Evolutionary conservation across 1,140 invertebrate species (phyloP), one percentile per base, ranked within the genome.

Genomic region (Drosophila jambulina): DNA sequence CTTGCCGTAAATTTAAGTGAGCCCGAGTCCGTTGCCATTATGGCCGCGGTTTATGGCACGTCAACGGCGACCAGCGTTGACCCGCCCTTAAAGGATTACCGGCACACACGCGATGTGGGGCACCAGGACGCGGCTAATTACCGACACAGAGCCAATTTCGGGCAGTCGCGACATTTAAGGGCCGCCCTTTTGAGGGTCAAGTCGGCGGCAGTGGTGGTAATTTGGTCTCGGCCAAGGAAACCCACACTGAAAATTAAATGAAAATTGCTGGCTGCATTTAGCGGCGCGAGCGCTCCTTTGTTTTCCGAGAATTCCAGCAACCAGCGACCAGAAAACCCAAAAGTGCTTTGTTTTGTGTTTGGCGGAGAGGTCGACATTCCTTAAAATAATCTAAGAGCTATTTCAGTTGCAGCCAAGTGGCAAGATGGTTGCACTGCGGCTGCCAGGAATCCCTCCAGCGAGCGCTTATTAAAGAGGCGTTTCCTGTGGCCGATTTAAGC

Each of bases 181-280:
- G 78, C 42, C 80, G 72, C 84, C 80, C 72, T 71, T 87, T 84
- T 90, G 80, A 81, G 84, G 84, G 84, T 87, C 84, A 87, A 87
- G 84, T 68, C 68, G 51, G 48, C 48, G 25, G 48, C 48, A 23
- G 25, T n/a, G 25, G 45, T 78, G 65, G 85, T 70, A 78, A 78
- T 88, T 83, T 88, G 62, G 62, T 59, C 42, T 34, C 19, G 49
- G 43, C 53, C 34, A 34, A 42, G 83, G 83, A 77, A 78, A 80
- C 17, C 71, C 53, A 88, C 74, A 87, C 84, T 78, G 68, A 78
- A 71, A 84, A 87, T 87, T 87, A 88, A 83, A 87, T 83, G 77
- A 80, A 87, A 87, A 88, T 88, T 88, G 77, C 84, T 57, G 63
- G 63, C 71, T 86, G 76, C 83, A 87, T 82, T 82, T 80, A 46